Base-by-base conservation (phyloP, 2,888 invertebrate genomes). In the Cistogaster globosa region DNA sequence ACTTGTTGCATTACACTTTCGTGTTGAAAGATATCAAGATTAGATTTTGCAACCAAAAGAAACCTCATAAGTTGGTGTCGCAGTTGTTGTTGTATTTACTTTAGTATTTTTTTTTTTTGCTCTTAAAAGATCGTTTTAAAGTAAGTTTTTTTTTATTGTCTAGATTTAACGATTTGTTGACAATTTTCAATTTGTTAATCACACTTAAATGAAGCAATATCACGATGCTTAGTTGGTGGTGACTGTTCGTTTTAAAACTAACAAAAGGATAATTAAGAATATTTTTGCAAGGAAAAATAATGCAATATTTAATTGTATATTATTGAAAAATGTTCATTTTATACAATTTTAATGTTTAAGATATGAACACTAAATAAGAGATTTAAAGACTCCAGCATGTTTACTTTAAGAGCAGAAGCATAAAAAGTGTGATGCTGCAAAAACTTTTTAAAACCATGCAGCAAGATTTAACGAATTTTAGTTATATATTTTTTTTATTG, bases 111-210 rank as follows among this genome's bases (percentile, higher is more conserved):
- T 26, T 26, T 26, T 4, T n/a, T n/a, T n/a, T n/a, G n/a, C n/a
- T 26, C 4, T 26, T 77, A 3, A 22, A n/a, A 57, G 11, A 69
- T 69, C 42, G 9, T 20, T 76, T n/a, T 58, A 8, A 6, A 32
- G n/a, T 58, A 8, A 1, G 6, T 32, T 68, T 53, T 26, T 58
- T 45, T 26, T 12, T 58, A n/a, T 32, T 18, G 32, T 60, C 12
- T 58, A 36, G 69, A 81, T 78, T 71, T 75, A 82, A 75, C 69
- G 75, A 82, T 78, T 78, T 85, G 78, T 72, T 78, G 75, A 75
- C 74, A 85, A 55, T 78, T 65, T 71, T 74, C 69, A 82, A 85
- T 85, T 85, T 85, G 82, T 77, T 84, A 77, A 80, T 72, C 72
- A 84, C 45, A 76, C 57, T 82, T 78, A 75, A 85, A 78, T 78